Evolutionary conservation across 2,888 invertebrate genomes (phyloP).

Genomic region (Athrips mouffetella): DNA sequence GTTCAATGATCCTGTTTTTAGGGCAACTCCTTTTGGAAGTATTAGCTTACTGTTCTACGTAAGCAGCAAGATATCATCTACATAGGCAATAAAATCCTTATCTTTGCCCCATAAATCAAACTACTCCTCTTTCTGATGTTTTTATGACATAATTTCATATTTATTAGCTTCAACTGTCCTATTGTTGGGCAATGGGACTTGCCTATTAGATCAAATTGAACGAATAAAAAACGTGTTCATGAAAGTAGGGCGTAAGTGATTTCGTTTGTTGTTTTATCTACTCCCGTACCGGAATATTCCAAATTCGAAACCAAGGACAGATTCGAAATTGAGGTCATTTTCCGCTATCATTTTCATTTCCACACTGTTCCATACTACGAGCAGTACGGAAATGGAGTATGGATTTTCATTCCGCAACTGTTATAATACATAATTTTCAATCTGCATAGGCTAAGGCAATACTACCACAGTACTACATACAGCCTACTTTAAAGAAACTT

Average conservation of each 20-base stretch:
- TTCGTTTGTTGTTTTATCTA: slow-evolving; percentile 15
- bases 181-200: background rate
- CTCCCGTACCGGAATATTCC: no score
- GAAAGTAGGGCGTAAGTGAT: slow-evolving; percentile 17
- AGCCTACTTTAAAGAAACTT: no score
- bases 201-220: slow-evolving; percentile 7
- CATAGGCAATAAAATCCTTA: slow-evolving; percentile 11
- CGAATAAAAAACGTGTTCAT: slow-evolving; percentile 4
- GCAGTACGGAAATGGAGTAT: no score
- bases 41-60: background rate
- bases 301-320: no score
- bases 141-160: background rate
- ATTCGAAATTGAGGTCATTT: no score
- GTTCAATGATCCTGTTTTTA: slow-evolving; percentile 33
- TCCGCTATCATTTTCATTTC: no score
- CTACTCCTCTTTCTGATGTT: slow-evolving; percentile 1
- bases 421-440: no score
- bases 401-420: no score
- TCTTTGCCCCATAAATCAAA: slow-evolving; percentile 8
- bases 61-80: background rate
- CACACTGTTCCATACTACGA: no score
- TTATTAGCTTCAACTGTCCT: slow-evolving; percentile 1
- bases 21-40: slow-evolving; percentile 31
- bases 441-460: no score
- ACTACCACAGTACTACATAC: no score